Conservation (phyloP, 2,113 vertebrate species). For the Brevimyrus niger region DNA sequence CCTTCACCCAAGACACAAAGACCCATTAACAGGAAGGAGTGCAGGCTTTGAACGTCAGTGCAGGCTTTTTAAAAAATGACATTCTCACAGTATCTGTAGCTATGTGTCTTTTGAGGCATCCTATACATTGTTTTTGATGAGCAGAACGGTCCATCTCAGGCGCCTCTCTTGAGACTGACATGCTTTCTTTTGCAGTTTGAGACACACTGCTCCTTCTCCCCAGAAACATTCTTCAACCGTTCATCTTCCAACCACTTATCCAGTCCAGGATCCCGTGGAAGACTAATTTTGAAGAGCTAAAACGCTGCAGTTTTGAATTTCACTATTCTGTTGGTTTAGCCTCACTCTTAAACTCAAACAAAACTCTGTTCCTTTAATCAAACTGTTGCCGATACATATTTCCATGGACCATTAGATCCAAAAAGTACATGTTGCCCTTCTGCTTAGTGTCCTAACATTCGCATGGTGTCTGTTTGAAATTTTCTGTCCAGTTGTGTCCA, state of each 20-base stretch:
- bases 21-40: not conserved
- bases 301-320: not conserved
- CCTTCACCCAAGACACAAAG: not conserved
- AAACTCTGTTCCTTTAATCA: not conserved
- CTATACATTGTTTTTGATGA: not conserved
- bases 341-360: not conserved
- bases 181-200: not conserved
- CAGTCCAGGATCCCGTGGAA: not conserved
- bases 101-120: not conserved
- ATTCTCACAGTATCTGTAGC: not conserved
- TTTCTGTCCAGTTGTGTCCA: not conserved
- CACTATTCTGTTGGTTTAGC: not conserved
- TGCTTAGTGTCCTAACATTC: not conserved
- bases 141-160: not conserved
- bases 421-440: not conserved
- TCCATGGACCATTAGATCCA: not conserved
- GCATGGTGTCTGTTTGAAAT: not conserved
- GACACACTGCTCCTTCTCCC: not conserved
- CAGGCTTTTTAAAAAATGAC: not conserved
- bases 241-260: not conserved
- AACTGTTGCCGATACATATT: not conserved
- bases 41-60: not conserved
- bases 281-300: not conserved
- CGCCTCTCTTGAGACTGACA: not conserved
- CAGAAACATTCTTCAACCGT: not conserved